A percentile compares a stretch with the other conserved stretches of the same genome.
Conservation (phyloP, 2,888 invertebrate species). For the Trissolcus japonicus region DNA sequence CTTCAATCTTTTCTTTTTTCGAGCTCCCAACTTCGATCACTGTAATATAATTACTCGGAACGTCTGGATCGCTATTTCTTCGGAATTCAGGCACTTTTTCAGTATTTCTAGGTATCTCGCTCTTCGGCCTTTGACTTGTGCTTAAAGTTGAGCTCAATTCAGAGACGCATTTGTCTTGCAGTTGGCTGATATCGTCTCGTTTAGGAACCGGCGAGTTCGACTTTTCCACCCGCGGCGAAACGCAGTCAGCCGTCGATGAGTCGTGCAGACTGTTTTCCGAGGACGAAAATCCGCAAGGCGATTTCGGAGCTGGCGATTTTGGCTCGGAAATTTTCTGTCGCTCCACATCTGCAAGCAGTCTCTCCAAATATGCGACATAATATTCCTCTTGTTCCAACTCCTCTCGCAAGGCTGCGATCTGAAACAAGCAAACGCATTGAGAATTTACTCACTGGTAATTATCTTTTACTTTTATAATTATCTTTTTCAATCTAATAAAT, state of each 20-base stretch:
- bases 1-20: constrained; percentile 72
- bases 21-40: constrained; percentile 89
- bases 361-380: constrained; percentile 92
- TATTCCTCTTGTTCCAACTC: constrained; percentile 93
- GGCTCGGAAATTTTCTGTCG: constrained; percentile 82
- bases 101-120: constrained; percentile 73
- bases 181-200: constrained; percentile 72
- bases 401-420: constrained; percentile 85
- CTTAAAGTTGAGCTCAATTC: constrained; percentile 73
- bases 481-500: too few species aligned
- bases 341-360: constrained; percentile 89
- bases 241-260: constrained; percentile 46
- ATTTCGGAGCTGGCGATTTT: constrained; percentile 66
- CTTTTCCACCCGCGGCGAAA: constrained; percentile 61
- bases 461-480: not conserved
- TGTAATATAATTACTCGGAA: constrained; percentile 85
- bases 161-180: constrained; percentile 76
- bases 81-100: constrained; percentile 72
- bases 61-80: constrained; percentile 76
- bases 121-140: constrained; percentile 71
- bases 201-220: constrained; percentile 72
- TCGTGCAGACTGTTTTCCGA: constrained; percentile 60
- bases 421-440: constrained; percentile 18
- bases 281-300: constrained; percentile 59
- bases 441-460: not conserved